Conservation (phyloP, 2,888 invertebrate genomes). For the Sclerodermus sp. region DNA sequence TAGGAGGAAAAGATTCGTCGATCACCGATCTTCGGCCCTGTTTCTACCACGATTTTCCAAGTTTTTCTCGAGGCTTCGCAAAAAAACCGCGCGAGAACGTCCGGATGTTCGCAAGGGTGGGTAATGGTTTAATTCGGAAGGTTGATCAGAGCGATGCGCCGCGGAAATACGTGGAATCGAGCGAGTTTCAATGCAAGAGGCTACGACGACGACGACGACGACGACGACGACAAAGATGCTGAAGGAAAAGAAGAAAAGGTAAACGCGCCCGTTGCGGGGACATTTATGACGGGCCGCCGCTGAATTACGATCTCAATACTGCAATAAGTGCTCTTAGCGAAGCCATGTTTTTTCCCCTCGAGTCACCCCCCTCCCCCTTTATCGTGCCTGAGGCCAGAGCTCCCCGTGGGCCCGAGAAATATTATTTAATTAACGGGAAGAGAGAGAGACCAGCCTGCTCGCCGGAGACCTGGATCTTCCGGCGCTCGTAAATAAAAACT, state of each 20-base stretch:
- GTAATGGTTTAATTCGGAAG: no score
- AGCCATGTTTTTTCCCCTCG: constrained; percentile 36
- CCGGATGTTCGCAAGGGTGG: no score
- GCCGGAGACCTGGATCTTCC: constrained; percentile 33
- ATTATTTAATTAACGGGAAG: constrained; percentile 55
- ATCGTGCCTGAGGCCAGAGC: constrained; percentile 32
- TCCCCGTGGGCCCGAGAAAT: constrained; percentile 45
- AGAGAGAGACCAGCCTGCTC: constrained; percentile 19
- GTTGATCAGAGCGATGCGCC: no score
- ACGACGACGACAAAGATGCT: no score
- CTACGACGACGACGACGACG: no score
- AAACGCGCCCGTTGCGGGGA: constrained; percentile 28
- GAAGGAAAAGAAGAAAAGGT: constrained; percentile 13
- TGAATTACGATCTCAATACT: constrained; percentile 56
- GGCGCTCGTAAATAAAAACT: constrained; percentile 40
- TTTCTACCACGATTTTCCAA: no score
- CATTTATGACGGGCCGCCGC: constrained; percentile 50
- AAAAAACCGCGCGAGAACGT: no score
- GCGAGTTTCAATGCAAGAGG: no score
- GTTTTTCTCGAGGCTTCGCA: no score
- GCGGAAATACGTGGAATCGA: no score
- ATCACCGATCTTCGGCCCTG: no score
- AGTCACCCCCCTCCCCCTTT: constrained; percentile 18
- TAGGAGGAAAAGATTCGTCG: no score
- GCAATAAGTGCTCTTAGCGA: constrained; percentile 52